Base-by-base conservation (phyloP, 1,140 invertebrate genomes). In the Aphelenchoides fujianensis region DNA sequence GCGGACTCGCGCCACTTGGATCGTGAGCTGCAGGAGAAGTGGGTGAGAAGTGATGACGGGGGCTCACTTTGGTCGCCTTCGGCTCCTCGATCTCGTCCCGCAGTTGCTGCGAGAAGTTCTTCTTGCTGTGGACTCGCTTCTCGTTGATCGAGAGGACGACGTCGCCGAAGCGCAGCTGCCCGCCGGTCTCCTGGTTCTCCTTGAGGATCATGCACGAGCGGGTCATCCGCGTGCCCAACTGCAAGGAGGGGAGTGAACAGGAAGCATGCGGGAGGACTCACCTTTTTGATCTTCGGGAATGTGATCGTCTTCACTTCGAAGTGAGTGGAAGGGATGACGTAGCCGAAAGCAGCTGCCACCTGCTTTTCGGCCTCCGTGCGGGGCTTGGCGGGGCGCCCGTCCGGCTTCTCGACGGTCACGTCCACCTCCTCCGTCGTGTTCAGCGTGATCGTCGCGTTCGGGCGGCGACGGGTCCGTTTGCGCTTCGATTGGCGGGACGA, bases 361-460 rank as follows among this genome's bases (percentile, higher is more conserved):
- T 48, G 41, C 23, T 48, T 48, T 48, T 73, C 30, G 27, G 19
- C n/a, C 12, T 69, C 19, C 19, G 27, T 70, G 36, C 34, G 52
- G 30, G 0, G 0, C n/a, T 71, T 28, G 0, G 0, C 9, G 16
- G 12, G 69, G n/a, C 16, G 41, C 23, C 12, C 12, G 41, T 23
- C 41, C 12, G 41, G n/a, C n/a, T n/a, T n/a, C n/a, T 48, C 41
- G 41, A 23, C 12, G 12, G 41, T 16, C 12, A 48, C 41, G 23
- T 48, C 41, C 12, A 48, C 41, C 23, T 48, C 41, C 23, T 48
- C 41, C 12, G 41, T 48, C 12, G 41, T 48, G 41, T 48, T 48
- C 41, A 48, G 12, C 23, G 41, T 16, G 41, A 48, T 48, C 12
- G 41, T 48, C 41, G 41, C n/a, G n/a, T n/a, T n/a, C n/a, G n/a